Conservation (phyloP, 2,797 vertebrate species). For the Euthynnus affinis region DNA sequence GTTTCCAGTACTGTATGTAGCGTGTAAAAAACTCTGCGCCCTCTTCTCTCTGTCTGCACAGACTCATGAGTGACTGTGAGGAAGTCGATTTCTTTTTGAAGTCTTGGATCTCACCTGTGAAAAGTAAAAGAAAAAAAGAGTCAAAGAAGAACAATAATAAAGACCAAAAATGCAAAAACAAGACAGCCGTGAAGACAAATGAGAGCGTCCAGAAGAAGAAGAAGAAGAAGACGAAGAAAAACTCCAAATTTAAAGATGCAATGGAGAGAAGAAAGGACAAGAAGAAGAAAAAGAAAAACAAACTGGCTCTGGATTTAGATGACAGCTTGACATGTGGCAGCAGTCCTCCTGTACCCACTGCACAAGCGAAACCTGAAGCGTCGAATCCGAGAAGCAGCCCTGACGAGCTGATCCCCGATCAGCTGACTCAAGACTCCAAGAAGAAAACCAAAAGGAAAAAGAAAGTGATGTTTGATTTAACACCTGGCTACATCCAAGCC, state of each 20-base stretch:
- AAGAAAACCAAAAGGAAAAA: constrained; percentile 71
- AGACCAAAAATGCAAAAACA: constrained; percentile 8
- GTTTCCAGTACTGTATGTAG: background rate
- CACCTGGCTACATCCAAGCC: constrained; percentile 3
- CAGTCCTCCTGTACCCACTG: background rate
- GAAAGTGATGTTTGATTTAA: constrained; percentile 77
- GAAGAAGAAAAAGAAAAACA: constrained; percentile 58
- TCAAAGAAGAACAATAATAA: constrained; percentile 68
- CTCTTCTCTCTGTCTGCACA: constrained; percentile 10
- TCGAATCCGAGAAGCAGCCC: background rate
- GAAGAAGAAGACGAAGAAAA: constrained; percentile 59
- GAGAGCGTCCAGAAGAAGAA: constrained; percentile 34
- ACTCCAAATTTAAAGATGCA: constrained; percentile 26
- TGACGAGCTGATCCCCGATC: background rate
- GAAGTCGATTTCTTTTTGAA: constrained; percentile 38
- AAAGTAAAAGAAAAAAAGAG: constrained; percentile 67
- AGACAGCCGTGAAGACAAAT: background rate
- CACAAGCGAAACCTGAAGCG: background rate
- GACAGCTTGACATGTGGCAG: background rate
- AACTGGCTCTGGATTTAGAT: background rate
- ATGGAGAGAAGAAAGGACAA: constrained; percentile 40
- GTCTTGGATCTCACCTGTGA: constrained; percentile 11
- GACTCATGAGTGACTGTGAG: constrained; percentile 61
- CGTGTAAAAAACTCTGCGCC: background rate
- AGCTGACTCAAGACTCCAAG: constrained; percentile 2